Evolutionary conservation across 2,113 vertebrate genomes (phyloP), one percentile per base, ranked within the genome.

Genomic region (Eudyptes chrysolophus): DNA sequence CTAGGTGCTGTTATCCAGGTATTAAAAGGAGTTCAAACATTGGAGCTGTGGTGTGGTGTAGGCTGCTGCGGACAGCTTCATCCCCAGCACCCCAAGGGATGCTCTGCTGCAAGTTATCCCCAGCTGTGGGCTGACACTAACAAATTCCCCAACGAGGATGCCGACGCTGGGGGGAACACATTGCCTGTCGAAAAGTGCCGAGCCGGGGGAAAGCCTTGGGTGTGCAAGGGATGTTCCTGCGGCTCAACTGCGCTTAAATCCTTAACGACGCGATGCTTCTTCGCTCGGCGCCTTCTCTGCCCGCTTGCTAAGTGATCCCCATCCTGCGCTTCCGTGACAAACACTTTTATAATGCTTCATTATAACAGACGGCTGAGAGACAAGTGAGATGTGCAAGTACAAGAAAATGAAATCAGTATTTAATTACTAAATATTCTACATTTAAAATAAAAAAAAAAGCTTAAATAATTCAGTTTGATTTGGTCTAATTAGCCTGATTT

Each of bases 401-500:
- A 52, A 96, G 96, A 98, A 98, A 98, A 98, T 96, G 96, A 98
- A 98, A 97, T 98, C 97, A 97, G 93, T 70, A 20, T 98, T 98
- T 98, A 98, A 98, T 98, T 98, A 98, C 98, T 94, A 98, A 98
- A 98, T 97, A 98, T 96, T 95, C 98, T 97, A 97, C 97, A 96
- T 98, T 96, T 98, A 97, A 98, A 98, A 98, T 97, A 96, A 83
- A 98, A 98, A 95, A 97, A 98, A 98, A 98, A 95, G 96, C 98
- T 98, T 98, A 98, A 98, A 98, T 98, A 98, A 98, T 98, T 98
- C 98, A 98, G 98, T 98, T 98, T 98, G 98, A 98, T 98, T 98
- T 98, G 95, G 97, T 98, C 98, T 98, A 98, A 98, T 98, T 98
- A 98, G 98, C 96, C 98, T 98, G 98, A 98, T 98, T 98, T 98